Percentiles rank a stretch among this genome's conserved stretches.
phyloP scores from a whole-genome alignment of 2,797 vertebrate species.

The Pampus argenteus region DNA sequence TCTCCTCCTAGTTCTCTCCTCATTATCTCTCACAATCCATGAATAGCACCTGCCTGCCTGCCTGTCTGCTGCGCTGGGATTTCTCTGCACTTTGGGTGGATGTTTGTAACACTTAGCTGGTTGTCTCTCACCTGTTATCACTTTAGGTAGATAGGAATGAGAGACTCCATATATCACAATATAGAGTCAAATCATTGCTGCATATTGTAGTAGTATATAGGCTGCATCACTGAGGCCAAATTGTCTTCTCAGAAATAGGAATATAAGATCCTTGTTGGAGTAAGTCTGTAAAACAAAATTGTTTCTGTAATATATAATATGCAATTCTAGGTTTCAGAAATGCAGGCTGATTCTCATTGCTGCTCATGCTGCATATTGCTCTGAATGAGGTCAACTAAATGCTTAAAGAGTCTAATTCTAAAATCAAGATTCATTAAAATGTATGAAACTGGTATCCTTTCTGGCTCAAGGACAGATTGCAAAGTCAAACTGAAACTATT shows the following conservation, averaged over 20 bases:
- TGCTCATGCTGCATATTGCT: constrained; percentile 20
- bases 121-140: constrained; percentile 65
- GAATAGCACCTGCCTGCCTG: constrained; percentile 74
- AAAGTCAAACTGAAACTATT: constrained; percentile 10
- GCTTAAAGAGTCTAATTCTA: not conserved
- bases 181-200: constrained; percentile 10
- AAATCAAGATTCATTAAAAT: constrained; percentile 29
- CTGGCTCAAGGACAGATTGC: constrained; percentile 7
- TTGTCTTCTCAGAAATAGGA: constrained; percentile 31
- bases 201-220: constrained; percentile 12
- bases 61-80: constrained; percentile 59
- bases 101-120: constrained; percentile 71
- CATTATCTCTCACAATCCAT: constrained; percentile 71
- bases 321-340: constrained; percentile 24
- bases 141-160: constrained; percentile 27
- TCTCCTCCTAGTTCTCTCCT: constrained; percentile 56
- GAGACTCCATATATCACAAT: constrained; percentile 22
- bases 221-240: constrained; percentile 2
- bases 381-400: constrained; percentile 23
- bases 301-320: constrained; percentile 30
- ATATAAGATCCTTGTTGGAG: constrained; percentile 16
- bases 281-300: constrained; percentile 35
- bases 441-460: constrained; percentile 25
- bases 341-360: constrained; percentile 10
- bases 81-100: constrained; percentile 54